phyloP scores from a whole-genome alignment of 2,797 vertebrate species.

The Buphagus erythrorhynchus region DNA sequence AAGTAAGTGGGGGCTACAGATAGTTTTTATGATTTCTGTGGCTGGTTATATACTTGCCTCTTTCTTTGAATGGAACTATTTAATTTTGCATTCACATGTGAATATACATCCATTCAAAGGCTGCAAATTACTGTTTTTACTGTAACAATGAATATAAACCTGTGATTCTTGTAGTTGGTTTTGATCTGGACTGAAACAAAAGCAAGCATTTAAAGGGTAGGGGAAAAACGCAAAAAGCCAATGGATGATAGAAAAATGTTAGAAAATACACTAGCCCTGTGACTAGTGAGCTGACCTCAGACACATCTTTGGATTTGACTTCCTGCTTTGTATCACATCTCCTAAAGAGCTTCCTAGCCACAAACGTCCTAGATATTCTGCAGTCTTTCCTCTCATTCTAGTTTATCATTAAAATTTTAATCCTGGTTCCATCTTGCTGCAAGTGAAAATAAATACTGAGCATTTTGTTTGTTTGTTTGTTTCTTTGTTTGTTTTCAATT shows the following conservation, averaged over 20 bases:
- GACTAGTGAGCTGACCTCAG: not conserved
- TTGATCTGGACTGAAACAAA: not conserved
- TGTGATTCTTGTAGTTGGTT: not conserved
- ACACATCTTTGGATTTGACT: not conserved
- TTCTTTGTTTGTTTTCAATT: not conserved
- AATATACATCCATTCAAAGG: not conserved
- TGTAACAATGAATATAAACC: not conserved
- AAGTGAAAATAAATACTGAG: not conserved
- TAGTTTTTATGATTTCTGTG: not conserved
- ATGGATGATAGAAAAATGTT: not conserved
- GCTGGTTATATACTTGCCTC: not conserved
- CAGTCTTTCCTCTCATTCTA: not conserved
- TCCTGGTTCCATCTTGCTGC: not conserved
- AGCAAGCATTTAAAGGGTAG: not conserved
- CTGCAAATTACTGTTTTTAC: not conserved
- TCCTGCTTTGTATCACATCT: not conserved
- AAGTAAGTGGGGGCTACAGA: not conserved
- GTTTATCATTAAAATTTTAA: not conserved
- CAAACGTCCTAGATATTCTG: not conserved
- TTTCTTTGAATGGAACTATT: not conserved
- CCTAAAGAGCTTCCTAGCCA: not conserved
- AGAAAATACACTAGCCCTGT: not conserved
- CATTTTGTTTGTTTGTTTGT: not conserved
- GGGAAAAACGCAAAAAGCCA: not conserved
- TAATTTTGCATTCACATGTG: not conserved